A percentile compares a stretch with the other conserved stretches of the same genome.
phyloP scores from a whole-genome alignment of 1,140 invertebrate genomes.

The Oncopodura yosiiana region DNA sequence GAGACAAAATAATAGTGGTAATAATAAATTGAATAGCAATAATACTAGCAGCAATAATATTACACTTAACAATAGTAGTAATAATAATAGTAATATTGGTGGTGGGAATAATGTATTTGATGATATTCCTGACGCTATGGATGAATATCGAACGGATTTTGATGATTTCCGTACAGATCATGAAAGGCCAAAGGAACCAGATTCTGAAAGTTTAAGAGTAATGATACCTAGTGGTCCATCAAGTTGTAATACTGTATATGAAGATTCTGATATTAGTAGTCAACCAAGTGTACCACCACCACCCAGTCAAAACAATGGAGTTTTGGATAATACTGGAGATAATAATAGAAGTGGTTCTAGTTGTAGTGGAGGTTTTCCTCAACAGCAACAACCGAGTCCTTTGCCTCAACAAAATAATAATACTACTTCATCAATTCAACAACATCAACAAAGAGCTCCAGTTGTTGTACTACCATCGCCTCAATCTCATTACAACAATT shows the following conservation, averaged over 20 bases:
- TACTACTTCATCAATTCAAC: constrained; percentile 31
- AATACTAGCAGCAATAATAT: background rate
- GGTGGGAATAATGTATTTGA: background rate
- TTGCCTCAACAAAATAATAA: background rate
- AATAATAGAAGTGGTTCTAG: constrained; percentile 28
- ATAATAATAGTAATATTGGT: background rate
- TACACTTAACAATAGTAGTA: background rate
- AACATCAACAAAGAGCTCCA: constrained; percentile 27
- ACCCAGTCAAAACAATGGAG: constrained; percentile 4
- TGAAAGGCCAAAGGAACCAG: constrained; percentile 31
- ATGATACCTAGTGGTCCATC: constrained; percentile 34
- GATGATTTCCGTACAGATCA: constrained; percentile 28
- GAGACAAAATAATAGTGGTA: no score
- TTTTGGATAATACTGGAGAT: constrained; percentile 20
- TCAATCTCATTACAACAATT: constrained; percentile 32
- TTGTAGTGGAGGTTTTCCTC: constrained; percentile 19
- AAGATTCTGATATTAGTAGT: constrained; percentile 30
- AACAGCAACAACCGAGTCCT: constrained; percentile 4
- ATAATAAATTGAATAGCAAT: constrained; percentile 1
- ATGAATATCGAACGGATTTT: constrained; percentile 17
- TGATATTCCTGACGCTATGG: background rate
- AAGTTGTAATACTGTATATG: constrained; percentile 34
- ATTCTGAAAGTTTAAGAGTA: constrained; percentile 31
- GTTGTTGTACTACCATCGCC: constrained; percentile 30
- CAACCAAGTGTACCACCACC: constrained; percentile 27